Evolutionary conservation across 1,140 invertebrate genomes (phyloP).

Genomic region (Galendromus occidentalis): DNA sequence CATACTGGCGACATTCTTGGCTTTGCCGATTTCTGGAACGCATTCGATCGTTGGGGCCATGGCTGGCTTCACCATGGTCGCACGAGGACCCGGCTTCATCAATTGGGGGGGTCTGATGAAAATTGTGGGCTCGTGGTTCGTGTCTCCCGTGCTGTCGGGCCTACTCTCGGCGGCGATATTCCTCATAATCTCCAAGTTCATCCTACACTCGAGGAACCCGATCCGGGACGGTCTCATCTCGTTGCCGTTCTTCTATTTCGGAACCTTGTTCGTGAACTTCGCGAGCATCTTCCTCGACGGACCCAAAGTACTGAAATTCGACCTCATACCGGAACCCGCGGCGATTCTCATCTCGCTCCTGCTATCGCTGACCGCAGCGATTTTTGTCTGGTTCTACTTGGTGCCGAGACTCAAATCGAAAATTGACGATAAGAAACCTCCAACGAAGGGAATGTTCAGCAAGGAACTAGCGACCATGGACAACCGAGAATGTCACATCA

Average conservation of each 20-base stretch:
- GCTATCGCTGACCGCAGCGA: conserved; percentile 43
- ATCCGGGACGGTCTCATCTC: background rate
- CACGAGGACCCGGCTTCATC: conserved; percentile 30
- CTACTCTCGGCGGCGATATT: conserved; percentile 30
- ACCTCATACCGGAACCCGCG: conserved; percentile 64
- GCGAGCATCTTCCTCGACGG: conserved; percentile 39
- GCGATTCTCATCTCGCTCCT: conserved; percentile 46
- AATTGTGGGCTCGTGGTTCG: conserved; percentile 36
- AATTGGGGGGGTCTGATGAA: conserved; percentile 31
- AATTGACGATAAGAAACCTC: background rate
- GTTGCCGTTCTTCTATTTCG: conserved; percentile 33
- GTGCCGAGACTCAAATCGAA: conserved; percentile 38
- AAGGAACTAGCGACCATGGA: background rate
- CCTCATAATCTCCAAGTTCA: conserved; percentile 27
- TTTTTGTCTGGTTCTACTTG: conserved; percentile 49
- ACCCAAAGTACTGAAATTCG: conserved; percentile 69
- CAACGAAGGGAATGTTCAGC: background rate
- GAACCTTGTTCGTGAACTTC: conserved; percentile 32
- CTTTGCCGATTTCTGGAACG: conserved; percentile 36
- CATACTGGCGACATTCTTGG: conserved; percentile 32
- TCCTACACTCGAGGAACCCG: conserved; percentile 24
- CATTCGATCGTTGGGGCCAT: conserved; percentile 38
- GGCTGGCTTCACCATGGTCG: conserved; percentile 35
- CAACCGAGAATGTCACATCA: background rate
- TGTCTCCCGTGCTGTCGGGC: conserved; percentile 34